Conservation (phyloP, 2,113 vertebrate species). For the Bubo bubo region DNA sequence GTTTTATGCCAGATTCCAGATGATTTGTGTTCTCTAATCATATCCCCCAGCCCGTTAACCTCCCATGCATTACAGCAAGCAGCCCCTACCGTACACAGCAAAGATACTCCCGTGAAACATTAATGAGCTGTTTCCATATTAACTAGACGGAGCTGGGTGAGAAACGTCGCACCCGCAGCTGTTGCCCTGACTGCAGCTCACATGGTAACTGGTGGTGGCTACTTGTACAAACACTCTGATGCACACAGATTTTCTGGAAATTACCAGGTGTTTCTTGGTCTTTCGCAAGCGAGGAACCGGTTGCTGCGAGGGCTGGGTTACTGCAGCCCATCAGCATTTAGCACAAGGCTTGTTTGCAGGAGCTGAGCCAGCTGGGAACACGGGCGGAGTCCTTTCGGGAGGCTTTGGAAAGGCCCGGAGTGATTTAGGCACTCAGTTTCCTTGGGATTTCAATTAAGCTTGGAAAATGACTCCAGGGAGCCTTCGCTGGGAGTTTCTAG, state of each 20-base stretch:
- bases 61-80: background rate
- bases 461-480: background rate
- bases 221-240: background rate
- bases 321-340: fast-evolving
- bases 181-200: background rate
- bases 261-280: background rate
- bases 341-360: background rate
- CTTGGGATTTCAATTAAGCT: background rate
- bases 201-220: background rate
- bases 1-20: background rate
- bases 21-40: background rate
- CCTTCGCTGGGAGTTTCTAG: fast-evolving
- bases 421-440: background rate
- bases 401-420: background rate
- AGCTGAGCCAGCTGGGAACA: background rate
- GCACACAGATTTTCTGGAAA: background rate
- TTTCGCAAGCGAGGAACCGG: fast-evolving
- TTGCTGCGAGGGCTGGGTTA: background rate
- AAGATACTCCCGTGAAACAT: background rate
- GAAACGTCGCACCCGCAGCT: background rate
- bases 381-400: fast-evolving
- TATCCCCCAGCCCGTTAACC: background rate
- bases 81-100: fast-evolving
- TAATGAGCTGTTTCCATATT: background rate
- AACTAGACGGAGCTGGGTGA: background rate